phyloP scores from a whole-genome alignment of 2,888 invertebrate genomes.

The Alloplasta piceator region DNA sequence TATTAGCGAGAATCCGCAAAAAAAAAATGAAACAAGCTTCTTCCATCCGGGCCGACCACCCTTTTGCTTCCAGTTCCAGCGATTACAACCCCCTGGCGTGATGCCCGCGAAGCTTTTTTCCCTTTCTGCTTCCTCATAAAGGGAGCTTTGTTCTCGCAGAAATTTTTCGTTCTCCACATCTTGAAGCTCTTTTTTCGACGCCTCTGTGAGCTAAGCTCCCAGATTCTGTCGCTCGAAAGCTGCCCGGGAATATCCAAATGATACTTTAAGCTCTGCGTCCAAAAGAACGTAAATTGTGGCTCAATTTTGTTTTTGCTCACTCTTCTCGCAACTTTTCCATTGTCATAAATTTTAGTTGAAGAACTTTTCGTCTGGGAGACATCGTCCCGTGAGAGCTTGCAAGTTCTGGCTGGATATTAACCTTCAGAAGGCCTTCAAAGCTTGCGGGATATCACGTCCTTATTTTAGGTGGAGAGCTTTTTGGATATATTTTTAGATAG shows the following conservation, averaged over 20 bases:
- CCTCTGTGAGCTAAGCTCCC: slow-evolving; percentile 30
- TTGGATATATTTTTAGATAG: too few species aligned
- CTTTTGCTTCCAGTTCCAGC: neutral
- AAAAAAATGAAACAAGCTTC: slow-evolving; percentile 38
- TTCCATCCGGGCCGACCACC: slow-evolving; percentile 2
- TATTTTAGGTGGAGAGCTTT: too few species aligned
- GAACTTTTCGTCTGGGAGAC: neutral
- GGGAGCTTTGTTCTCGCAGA: neutral
- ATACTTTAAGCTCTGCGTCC: slow-evolving; percentile 17
- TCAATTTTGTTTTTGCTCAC: neutral
- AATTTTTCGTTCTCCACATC: neutral
- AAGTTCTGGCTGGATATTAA: too few species aligned
- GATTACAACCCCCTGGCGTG: slow-evolving; percentile 31
- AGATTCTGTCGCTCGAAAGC: slow-evolving; percentile 6
- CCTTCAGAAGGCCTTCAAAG: too few species aligned
- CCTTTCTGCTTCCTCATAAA: slow-evolving; percentile 7
- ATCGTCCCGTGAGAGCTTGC: neutral
- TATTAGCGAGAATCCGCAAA: slow-evolving; percentile 47
- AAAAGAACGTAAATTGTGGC: slow-evolving; percentile 7
- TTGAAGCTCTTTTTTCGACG: slow-evolving; percentile 29
- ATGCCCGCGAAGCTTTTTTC: slow-evolving; percentile 29
- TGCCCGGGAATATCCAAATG: slow-evolving; percentile 12
- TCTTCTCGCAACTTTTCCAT: neutral
- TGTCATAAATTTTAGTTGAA: neutral
- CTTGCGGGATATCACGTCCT: too few species aligned